phyloP scores from a whole-genome alignment of 2,797 vertebrate genomes.

The Halcyon leucocephala region DNA sequence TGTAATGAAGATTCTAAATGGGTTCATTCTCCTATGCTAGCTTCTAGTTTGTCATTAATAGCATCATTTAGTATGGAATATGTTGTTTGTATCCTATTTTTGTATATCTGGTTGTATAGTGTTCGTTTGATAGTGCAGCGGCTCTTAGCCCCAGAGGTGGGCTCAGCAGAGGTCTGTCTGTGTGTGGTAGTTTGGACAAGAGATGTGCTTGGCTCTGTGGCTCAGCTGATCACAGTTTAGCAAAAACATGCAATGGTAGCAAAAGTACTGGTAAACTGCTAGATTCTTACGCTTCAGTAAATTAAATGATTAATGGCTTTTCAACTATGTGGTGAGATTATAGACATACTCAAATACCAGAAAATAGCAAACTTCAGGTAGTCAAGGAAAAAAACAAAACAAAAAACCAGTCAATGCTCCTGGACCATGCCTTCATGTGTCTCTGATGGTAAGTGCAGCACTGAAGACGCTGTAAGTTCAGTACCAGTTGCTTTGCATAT shows the following conservation, averaged over 20 bases:
- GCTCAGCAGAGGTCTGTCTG: accelerated
- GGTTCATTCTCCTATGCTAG: background rate
- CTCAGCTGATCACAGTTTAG: background rate
- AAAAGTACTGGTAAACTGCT: background rate
- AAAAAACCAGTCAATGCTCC: background rate
- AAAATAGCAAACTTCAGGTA: background rate
- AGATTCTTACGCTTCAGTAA: background rate
- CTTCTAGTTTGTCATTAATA: background rate
- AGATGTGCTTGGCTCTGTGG: background rate
- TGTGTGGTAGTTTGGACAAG: background rate
- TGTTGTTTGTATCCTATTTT: background rate
- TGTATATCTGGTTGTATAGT: background rate
- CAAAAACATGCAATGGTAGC: background rate
- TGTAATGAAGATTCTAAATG: background rate
- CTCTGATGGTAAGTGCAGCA: background rate
- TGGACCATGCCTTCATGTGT: background rate
- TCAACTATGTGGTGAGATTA: background rate
- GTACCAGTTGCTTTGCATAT: background rate
- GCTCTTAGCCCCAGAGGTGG: background rate
- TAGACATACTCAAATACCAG: background rate
- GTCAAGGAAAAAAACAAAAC: background rate
- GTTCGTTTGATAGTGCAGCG: background rate
- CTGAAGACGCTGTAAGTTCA: background rate
- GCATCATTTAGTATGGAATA: background rate
- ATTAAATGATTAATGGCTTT: background rate